phyloP scores from a whole-genome alignment of 2,888 invertebrate genomes.

The Eupithecia subumbrata region DNA sequence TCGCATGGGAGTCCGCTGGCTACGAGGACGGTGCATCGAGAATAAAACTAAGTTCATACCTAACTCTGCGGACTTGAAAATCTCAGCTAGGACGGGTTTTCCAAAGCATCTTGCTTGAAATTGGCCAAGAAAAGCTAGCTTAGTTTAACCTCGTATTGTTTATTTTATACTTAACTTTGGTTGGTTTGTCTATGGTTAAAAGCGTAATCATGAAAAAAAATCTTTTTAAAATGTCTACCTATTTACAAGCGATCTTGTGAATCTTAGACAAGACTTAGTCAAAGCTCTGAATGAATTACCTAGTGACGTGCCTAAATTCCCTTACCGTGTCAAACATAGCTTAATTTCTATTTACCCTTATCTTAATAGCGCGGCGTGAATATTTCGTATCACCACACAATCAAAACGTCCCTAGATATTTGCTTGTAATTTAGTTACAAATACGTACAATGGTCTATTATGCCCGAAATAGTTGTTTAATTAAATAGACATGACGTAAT shows the following conservation, averaged over 20 bases:
- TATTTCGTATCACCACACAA: slow-evolving; percentile 54
- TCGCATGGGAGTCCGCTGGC: slow-evolving; percentile 49
- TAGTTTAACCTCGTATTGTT: slow-evolving; percentile 21
- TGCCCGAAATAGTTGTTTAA: slow-evolving; percentile 47
- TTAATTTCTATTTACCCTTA: slow-evolving; percentile 47
- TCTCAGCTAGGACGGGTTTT: slow-evolving; percentile 33
- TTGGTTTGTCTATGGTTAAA: neutral
- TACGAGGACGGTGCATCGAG: slow-evolving; percentile 46
- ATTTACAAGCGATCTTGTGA: neutral
- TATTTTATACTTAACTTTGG: slow-evolving; percentile 16
- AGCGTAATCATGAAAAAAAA: neutral
- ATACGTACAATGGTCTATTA: slow-evolving; percentile 53
- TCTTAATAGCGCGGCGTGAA: slow-evolving; percentile 49
- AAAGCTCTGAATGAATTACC: neutral
- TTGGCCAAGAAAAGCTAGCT: slow-evolving; percentile 26
- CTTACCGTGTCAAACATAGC: slow-evolving; percentile 12
- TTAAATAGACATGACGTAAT: slow-evolving; percentile 43
- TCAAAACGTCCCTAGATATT: slow-evolving; percentile 56
- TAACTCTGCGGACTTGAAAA: slow-evolving; percentile 38
- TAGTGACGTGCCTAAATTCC: neutral
- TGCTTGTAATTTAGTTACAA: slow-evolving; percentile 56
- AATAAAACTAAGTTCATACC: slow-evolving; percentile 45
- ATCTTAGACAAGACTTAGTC: neutral
- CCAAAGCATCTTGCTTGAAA: slow-evolving; percentile 29
- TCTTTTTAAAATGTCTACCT: neutral